phyloP scores from a whole-genome alignment of 2,888 invertebrate species.

The Morinoia aosen region DNA sequence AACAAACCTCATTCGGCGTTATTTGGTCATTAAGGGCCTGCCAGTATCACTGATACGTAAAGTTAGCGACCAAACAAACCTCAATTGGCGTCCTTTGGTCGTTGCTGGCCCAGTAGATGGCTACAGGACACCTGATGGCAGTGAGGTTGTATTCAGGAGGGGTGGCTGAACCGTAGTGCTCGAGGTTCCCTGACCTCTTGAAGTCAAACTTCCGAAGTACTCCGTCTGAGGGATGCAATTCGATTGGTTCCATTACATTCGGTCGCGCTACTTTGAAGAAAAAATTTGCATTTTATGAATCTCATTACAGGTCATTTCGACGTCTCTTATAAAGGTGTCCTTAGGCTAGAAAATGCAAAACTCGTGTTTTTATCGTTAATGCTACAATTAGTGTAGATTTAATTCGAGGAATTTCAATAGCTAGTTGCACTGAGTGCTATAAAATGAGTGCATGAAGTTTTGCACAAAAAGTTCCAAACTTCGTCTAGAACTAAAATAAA shows the following conservation, averaged over 20 bases:
- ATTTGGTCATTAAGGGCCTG: constrained; percentile 57
- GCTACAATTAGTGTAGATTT: no score
- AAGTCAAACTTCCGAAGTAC: constrained; percentile 59
- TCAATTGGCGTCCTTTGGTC: constrained; percentile 48
- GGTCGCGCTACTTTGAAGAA: neutral
- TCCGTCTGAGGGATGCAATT: neutral
- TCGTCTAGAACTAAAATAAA: no score
- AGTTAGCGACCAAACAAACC: neutral
- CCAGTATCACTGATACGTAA: neutral
- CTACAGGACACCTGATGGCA: constrained; percentile 57
- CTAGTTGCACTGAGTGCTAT: no score
- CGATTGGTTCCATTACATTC: neutral
- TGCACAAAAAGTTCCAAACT: no score
- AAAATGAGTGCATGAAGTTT: no score
- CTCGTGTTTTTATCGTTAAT: no score
- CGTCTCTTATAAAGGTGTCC: no score
- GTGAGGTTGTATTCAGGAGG: constrained; percentile 59
- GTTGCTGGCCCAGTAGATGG: constrained; percentile 57
- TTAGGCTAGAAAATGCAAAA: no score
- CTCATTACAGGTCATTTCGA: neutral
- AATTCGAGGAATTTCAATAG: no score
- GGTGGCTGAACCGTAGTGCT: constrained; percentile 50
- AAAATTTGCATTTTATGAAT: neutral
- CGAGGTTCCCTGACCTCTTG: constrained; percentile 46
- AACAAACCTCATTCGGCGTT: neutral